Base-by-base conservation (phyloP, 2,888 invertebrate genomes). In the Drosophila bunnanda region DNA sequence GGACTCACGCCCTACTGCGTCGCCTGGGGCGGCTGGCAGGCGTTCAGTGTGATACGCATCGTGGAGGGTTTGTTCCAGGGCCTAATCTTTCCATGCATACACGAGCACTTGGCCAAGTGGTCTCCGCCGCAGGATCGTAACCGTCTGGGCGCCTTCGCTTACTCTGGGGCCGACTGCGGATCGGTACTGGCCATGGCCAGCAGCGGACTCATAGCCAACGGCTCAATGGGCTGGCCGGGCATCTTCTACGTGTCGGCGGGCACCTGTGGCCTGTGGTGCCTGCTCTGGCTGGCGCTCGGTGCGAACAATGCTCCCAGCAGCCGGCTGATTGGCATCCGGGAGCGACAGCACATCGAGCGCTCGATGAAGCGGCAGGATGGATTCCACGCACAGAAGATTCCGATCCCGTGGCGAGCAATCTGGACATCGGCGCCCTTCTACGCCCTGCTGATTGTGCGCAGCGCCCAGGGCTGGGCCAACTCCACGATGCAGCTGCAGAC, bases 381-480 rank as follows among this genome's bases (percentile, higher is more conserved):
- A 2, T 82, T 76, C 38, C 80, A 90, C 17, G 74, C 48, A 6
- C 61, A 76, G 17, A 85, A 86, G 50, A 92, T 93, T 58, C 83
- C 89, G 69, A 93, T 94, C 0, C 96, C 96, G 0, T 96, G 95
- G 95, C 90, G 85, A 43, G 92, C 93, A 25, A 95, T 96, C 13
- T 90, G 94, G 17, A 94, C 94, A 0, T 95, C 95, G 0, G 80
- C 93, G 1, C 95, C 95, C 0, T 93, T 96, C 90, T 94, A 94
- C 93, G 88, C 90, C 0, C 53, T 90, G 15, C 87, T 94, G 2
- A 88, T 95, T 0, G 0, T 94, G 0, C 94, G 95, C 85, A 93
- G 94, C 64, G 94, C 94, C 1, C 94, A 95, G 79, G 94, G 94
- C 79, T 96, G 95, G 95, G 95, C 95, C 4, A 95, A 94, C 88